Percentiles rank a stretch among this genome's conserved stretches.
Conservation (phyloP, 2,113 vertebrate species). For the Erinaceus europaeus region DNA sequence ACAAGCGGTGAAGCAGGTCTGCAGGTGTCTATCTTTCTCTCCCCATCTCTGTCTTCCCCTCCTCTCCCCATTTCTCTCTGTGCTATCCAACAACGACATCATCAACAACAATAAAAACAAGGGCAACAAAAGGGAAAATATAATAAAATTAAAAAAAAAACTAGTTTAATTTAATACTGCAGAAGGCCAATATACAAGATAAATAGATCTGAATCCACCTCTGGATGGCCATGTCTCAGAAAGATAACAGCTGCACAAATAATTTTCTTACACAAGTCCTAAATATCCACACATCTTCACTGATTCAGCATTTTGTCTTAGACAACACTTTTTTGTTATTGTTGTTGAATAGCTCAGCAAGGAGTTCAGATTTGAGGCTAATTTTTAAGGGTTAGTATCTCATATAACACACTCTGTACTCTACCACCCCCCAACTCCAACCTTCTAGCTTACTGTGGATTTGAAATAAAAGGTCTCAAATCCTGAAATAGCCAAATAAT, state of each 20-base stretch:
- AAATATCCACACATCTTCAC: too few relatives aligned
- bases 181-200: slow-evolving; percentile 25
- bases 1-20: too few relatives aligned
- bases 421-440: background rate
- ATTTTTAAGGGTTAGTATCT: background rate
- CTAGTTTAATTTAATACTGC: background rate
- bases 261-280: too few relatives aligned
- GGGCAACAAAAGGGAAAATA: too few relatives aligned
- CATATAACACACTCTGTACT: too few relatives aligned
- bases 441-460: background rate
- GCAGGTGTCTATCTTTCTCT: too few relatives aligned
- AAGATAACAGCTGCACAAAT: slow-evolving; percentile 11
- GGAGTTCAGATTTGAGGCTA: background rate
- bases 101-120: too few relatives aligned
- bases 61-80: too few relatives aligned
- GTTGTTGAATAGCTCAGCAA: background rate
- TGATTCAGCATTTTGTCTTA: background rate
- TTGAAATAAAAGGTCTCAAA: background rate
- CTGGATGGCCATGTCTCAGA: background rate
- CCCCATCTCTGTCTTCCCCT: too few relatives aligned
- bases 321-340: background rate
- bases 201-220: background rate
- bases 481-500: background rate
- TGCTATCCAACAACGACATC: too few relatives aligned
- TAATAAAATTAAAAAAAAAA: too few relatives aligned